Base-by-base conservation (phyloP, 2,797 vertebrate species). In the Poeciliopsis presidionis region DNA sequence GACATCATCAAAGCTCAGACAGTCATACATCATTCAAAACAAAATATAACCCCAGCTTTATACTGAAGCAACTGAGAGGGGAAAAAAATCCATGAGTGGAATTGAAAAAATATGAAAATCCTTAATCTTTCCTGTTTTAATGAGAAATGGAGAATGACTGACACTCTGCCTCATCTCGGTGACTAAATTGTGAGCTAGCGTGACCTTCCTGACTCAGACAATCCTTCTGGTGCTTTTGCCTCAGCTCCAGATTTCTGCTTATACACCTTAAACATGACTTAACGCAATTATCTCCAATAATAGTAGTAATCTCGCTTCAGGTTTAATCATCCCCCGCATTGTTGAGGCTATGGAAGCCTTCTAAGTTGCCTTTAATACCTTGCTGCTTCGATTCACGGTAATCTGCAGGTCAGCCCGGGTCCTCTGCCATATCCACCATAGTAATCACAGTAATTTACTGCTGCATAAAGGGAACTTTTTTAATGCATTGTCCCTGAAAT, bases 401-500 rank as follows among this genome's bases (percentile, higher is more conserved):
- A 93, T 92, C 90, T 84, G 72, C 80, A 46, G 82, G 85, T 87
- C 82, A 78, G 77, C 81, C 53, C 4, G 82, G 80, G 81, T 85
- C 78, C 82, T 83, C 84, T 45, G 85, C 89, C 83, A 80, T 75
- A 87, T 80, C 85, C 90, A 82, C 84, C 82, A 72, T 87, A 82
- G 85, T 86, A 95, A 95, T 96, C 93, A 94, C 84, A 92, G 91
- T 94, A 51, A 95, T 95, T 95, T 94, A 83, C 83, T 81, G 87
- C 88, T 72, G 78, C 91, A 94, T 94, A 92, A 91, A 91, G 81
- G 89, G 80, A 87, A 88, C 79, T 92, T 87, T 90, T 75, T 70
- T 74, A 87, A 63, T 73, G 81, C 84, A 81, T 89, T 87, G 81
- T 86, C 70, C 71, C 77, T 86, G 80, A 74, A 81, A 88, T 75